Percentiles rank a stretch among this genome's conserved stretches.
These are phyloP conservation scores for Pteromalus puparum DNA, from an alignment of 1,140 invertebrate species.

Conservation along the genomic window DNA sequence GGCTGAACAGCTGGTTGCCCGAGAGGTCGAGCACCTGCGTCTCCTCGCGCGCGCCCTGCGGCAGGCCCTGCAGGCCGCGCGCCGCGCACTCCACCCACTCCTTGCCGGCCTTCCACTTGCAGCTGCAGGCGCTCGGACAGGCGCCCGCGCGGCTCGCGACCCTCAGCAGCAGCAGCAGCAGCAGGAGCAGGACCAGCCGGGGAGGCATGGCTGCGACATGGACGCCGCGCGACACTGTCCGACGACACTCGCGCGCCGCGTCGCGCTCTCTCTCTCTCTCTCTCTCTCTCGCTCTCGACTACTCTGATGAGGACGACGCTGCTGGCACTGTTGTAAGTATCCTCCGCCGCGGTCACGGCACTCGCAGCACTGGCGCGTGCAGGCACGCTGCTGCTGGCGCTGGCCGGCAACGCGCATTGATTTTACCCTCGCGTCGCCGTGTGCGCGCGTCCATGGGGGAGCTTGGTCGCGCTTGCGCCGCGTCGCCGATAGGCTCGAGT, in stretches of 20 bases:
- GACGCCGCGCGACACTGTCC: too few relatives aligned
- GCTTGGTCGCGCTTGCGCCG: not conserved
- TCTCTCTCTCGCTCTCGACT: not conserved
- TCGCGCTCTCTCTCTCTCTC: too few relatives aligned
- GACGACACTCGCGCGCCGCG: too few relatives aligned
- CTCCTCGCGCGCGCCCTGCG: slow-evolving; percentile 88
- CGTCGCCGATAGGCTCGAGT: not conserved
- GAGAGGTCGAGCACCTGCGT: slow-evolving; percentile 92
- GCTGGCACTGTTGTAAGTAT: not conserved
- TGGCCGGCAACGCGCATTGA: slow-evolving; percentile 9
- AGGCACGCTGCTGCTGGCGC: not conserved
- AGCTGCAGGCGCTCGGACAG: slow-evolving; percentile 86
- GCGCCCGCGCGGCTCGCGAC: slow-evolving; percentile 56
- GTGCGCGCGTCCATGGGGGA: not conserved
- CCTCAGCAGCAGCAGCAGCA: not conserved
- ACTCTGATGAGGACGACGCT: not conserved
- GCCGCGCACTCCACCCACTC: slow-evolving; percentile 91
- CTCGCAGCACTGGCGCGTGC: not conserved
- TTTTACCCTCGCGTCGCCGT: not conserved
- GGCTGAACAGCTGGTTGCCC: slow-evolving; percentile 85
- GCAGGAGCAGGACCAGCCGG: not conserved
- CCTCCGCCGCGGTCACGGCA: not conserved
- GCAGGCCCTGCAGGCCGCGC: slow-evolving; percentile 84
- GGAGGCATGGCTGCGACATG: not conserved
- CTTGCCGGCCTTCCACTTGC: slow-evolving; percentile 95